phyloP scores from a whole-genome alignment of 2,113 vertebrate species.

The Microcebus ravelobensis region DNA sequence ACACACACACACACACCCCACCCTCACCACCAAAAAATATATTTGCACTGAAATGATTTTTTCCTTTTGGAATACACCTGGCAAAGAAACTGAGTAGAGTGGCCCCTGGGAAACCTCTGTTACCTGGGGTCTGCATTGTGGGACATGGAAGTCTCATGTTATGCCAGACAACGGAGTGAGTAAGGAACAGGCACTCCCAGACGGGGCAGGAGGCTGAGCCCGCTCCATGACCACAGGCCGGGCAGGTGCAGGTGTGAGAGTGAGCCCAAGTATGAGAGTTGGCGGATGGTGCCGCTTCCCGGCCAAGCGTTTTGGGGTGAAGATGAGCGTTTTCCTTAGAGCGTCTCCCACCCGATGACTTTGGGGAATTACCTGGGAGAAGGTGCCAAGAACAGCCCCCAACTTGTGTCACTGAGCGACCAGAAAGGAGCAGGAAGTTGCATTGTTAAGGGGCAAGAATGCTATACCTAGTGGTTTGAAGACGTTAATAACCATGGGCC shows the following conservation, averaged over 20 bases:
- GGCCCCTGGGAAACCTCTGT: background rate
- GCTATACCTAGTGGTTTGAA: background rate
- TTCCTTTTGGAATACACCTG: background rate
- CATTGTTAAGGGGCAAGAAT: background rate
- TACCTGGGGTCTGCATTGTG: background rate
- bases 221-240: background rate
- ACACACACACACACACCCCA: too few relatives aligned
- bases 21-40: background rate
- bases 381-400: background rate
- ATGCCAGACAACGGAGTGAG: background rate
- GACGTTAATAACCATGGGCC: background rate
- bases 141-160: background rate
- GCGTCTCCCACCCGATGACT: background rate
- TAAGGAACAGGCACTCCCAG: background rate
- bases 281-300: background rate
- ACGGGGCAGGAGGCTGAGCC: background rate
- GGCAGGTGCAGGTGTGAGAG: background rate
- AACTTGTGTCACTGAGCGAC: background rate
- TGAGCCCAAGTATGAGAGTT: background rate
- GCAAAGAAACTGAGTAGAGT: background rate
- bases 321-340: background rate
- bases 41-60: background rate
- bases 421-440: background rate
- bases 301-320: background rate
- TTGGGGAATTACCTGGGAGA: background rate